These are phyloP conservation scores for Cantharis flavilabris DNA, from an alignment of 2,888 invertebrate genomes.

Conservation along the genomic window DNA sequence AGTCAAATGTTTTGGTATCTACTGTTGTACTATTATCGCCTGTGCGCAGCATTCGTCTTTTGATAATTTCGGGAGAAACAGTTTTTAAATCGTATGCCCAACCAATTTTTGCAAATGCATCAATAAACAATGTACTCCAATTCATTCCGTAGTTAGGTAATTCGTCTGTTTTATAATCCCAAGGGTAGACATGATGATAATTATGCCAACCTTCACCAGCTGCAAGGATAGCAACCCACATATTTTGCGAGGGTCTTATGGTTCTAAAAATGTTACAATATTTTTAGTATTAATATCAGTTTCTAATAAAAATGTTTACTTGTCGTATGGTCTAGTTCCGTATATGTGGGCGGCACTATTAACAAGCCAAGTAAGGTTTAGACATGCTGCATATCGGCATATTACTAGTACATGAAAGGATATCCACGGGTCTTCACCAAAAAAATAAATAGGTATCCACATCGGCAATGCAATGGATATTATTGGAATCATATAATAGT, in stretches of 20 bases:
- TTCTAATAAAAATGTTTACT: conserved; percentile 57
- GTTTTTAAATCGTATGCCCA: conserved; percentile 85
- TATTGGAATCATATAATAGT: conserved; percentile 75
- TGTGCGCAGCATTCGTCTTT: background rate
- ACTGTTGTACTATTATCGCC: conserved; percentile 39
- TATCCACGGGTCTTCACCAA: conserved; percentile 74
- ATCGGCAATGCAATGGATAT: conserved; percentile 69
- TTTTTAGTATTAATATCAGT: too few relatives aligned
- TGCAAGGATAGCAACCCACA: conserved; percentile 38
- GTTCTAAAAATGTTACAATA: conserved; percentile 55
- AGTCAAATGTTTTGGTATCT: background rate
- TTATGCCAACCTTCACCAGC: conserved; percentile 91
- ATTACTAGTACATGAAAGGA: conserved; percentile 79
- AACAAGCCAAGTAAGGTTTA: conserved; percentile 91
- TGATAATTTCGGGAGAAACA: conserved; percentile 71
- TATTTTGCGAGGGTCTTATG: conserved; percentile 80
- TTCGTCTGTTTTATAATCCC: conserved; percentile 91
- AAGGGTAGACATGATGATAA: conserved; percentile 91
- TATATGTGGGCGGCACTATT: conserved; percentile 93
- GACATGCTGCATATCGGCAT: conserved; percentile 74
- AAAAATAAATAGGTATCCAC: conserved; percentile 73
- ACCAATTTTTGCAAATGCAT: conserved; percentile 60
- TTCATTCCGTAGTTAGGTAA: conserved; percentile 61
- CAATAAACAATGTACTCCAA: conserved; percentile 45
- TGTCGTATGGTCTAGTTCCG: conserved; percentile 89